phyloP scores from a whole-genome alignment of 2,888 invertebrate genomes.

The Shargacucullia verbasci region DNA sequence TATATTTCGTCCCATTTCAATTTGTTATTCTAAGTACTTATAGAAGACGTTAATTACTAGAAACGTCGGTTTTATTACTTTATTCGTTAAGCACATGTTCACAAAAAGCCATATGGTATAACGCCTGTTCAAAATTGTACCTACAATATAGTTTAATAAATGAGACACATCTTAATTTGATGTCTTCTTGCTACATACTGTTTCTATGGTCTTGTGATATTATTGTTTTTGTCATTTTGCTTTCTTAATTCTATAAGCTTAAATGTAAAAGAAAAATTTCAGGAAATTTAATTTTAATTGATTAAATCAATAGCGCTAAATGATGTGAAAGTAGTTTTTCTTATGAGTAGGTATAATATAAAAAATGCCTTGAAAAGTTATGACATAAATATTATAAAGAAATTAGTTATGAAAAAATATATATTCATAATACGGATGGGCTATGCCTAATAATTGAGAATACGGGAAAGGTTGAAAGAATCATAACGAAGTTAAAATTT shows the following conservation, averaged over 20 bases:
- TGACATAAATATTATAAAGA: too few relatives aligned
- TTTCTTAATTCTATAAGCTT: too few relatives aligned
- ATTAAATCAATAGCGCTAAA: too few relatives aligned
- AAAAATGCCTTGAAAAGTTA: too few relatives aligned
- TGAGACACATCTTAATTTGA: slow-evolving; percentile 2
- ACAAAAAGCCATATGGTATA: slow-evolving; percentile 48
- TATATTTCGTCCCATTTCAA: slow-evolving; percentile 14
- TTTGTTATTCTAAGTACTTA: slow-evolving; percentile 23
- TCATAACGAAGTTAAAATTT: too few relatives aligned
- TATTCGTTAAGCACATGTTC: slow-evolving; percentile 52
- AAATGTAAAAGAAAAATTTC: too few relatives aligned
- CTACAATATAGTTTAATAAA: slow-evolving; percentile 5
- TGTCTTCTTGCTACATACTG: not conserved
- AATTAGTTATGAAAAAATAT: not conserved
- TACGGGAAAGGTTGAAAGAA: too few relatives aligned
- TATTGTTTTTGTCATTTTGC: too few relatives aligned
- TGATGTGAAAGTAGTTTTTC: too few relatives aligned
- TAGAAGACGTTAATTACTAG: slow-evolving; percentile 36
- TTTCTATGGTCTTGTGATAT: not conserved
- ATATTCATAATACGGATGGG: slow-evolving; percentile 21
- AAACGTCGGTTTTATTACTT: slow-evolving; percentile 39
- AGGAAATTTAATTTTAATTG: too few relatives aligned
- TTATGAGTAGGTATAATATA: too few relatives aligned
- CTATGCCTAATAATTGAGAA: not conserved
- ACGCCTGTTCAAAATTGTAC: slow-evolving; percentile 12